Evolutionary conservation across 2,797 vertebrate genomes (phyloP), one percentile per base, ranked within the genome.

Genomic region (Bufotes viridis): DNA sequence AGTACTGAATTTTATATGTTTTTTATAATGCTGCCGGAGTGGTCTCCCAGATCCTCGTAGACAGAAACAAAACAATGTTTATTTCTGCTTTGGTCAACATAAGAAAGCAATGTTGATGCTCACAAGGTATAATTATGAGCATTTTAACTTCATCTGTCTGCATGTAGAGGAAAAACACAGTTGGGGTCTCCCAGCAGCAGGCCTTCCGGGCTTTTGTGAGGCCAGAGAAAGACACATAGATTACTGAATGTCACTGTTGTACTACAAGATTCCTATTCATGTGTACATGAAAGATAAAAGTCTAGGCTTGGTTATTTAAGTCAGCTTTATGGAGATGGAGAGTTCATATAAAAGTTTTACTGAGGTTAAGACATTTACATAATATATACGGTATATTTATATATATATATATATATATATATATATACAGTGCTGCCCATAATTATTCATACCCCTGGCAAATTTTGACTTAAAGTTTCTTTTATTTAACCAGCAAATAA

Each of bases 121-220:
- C 69, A 63, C 55, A n/a, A 74, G 79, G 78, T 85, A 61, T 81
- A 85, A 85, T 88, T 85, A 81, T 24, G 58, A 57, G 29, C 72
- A 89, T 86, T 84, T 81, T 82, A 87, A n/a, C 74, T 79, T 80
- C 81, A 83, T 78, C 87, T 83, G 83, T 89, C 60, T 78, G 80
- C 80, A 79, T 17, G 26, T 24, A 87, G 22, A 63, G 55, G 55
- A 29, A 70, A 78, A 53, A 10, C 88, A 83, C 88, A 83, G 88
- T 87, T 61, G 80, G 88, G 55, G 24, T 78, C 49, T 55, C 88
- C 13, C 88, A 89, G 88, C 84, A 61, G 84, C n/a, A 61, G 74
- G 0, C 84, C 51, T 29, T 55, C 53, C 58, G 61, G 8, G 22
- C 74, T 34, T 82, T 60, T 69, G 72, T 70, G 60, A 18, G 17